Base-by-base conservation (phyloP, 2,888 invertebrate species). In the Caradrina kadenii region DNA sequence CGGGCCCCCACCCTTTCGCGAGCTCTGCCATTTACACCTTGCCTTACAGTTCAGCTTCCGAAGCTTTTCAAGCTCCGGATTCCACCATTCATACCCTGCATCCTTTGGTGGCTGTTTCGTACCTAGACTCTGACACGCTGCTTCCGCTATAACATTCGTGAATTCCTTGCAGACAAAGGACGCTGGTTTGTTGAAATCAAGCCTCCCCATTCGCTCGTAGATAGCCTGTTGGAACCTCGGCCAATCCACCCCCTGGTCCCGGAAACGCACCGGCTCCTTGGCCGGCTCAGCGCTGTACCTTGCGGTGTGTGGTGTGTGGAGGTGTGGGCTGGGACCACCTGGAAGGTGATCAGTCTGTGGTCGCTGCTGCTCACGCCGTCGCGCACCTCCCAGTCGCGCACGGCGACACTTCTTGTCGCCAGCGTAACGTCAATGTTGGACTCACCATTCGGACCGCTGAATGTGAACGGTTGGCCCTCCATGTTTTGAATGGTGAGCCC, bases 331-430 rank as follows among this genome's bases (percentile, higher is more conserved):
- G 7, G 19, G 7, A 1, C 15, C 31, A 35, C 48, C 6, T 1
- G n/a, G 54, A 52, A 81, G 0, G 79, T 75, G 0, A 85, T 80
- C 0, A 85, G 66, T 0, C 63, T 52, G 26, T 85, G 82, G 59
- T 83, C 84, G 8, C 82, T 82, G 8, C 17, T 15, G 42, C 76
- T 79, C 1, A 26, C 70, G 0, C 54, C 79, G 0, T 60, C 78
- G 7, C 61, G 56, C 0, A 81, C 82, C 1, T 6, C 1, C 35
- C 35, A 35, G 8, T 35, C 8, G 0, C 4, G 0, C 1, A 8
- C 8, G 7, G 1, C 8, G 35, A 35, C 35, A 8, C 8, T 35
- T 8, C 35, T 6, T 0, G 35, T 35, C 8, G 8, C 8, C 8
- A 35, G 8, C 1, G 35, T 35, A 1, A 35, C 35, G 8, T 35